Base-by-base conservation (phyloP, 2,888 invertebrate species). In the Zygogramma bicolorata region DNA sequence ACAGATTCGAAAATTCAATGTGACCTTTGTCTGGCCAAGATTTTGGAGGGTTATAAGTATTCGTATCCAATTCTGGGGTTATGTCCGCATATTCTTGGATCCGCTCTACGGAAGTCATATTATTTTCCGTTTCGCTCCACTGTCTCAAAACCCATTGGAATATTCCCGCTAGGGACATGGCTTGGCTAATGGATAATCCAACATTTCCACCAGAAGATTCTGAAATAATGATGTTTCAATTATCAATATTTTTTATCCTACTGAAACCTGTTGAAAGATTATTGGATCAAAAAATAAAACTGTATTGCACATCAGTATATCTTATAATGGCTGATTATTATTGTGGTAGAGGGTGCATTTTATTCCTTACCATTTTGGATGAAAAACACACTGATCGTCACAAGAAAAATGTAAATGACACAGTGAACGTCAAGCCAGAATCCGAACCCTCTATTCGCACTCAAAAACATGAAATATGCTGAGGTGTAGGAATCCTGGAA, bases 41-140 rank as follows among this genome's bases (percentile, higher is more conserved):
- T n/a, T 89, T 88, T 13, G 91, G 90, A 42, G 93, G 93, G 79
- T 91, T 90, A 82, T 91, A 91, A 22, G 89, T 89, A 0, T 49
- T 18, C 0, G 53, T 27, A 38, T 78, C 90, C n/a, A 93, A 93
- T 83, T 95, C 94, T 0, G 92, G 89, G 29, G 91, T 90, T 29
- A 96, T 88, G 59, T 91, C 90, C 0, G 92, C 91, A 83, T 97
- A 97, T 81, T 96, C 96, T 10, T 94, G 79, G 1, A 94, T 90
- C 85, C 97, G 91, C 86, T 98, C 98, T 0, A 97, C 97, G 6
- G 94, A 93, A 4, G 94, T 95, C 95, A 95, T 94, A 79, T 93
- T 94, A 82, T 95, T 96, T 84, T 86, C 95, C 5, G 95, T 86
- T 85, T 97, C 97, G 0, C 97, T 95, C 79, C 96, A 95, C 86